phyloP scores from a whole-genome alignment of 2,888 invertebrate genomes.

The Oligia fasciuncula region DNA sequence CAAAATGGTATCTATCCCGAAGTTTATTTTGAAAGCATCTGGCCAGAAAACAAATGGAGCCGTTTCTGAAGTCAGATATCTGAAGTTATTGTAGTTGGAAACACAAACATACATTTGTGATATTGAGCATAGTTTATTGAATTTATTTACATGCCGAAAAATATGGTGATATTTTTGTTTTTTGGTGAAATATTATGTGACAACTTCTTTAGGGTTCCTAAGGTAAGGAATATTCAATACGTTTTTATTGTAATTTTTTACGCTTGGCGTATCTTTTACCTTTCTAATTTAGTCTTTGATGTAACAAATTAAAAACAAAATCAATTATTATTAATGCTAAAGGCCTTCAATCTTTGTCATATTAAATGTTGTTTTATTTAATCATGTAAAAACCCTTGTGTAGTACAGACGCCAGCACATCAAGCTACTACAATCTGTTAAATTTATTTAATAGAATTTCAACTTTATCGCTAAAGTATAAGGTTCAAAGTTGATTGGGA shows the following conservation, averaged over 20 bases:
- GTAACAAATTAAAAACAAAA: not conserved
- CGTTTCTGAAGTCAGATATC: conserved; percentile 50
- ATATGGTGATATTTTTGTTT: conserved; percentile 14
- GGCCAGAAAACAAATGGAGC: conserved; percentile 59
- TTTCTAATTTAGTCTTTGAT: conserved; percentile 3
- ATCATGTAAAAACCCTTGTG: too few relatives aligned
- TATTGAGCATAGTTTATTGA: conserved; percentile 63
- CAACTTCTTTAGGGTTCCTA: not conserved
- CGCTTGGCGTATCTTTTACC: not conserved
- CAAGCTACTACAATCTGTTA: too few relatives aligned
- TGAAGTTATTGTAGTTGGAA: conserved; percentile 53
- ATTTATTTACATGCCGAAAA: conserved; percentile 57
- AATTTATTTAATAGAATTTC: too few relatives aligned
- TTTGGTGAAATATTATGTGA: conserved; percentile 4
- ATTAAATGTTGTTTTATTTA: not conserved
- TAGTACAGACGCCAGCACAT: too few relatives aligned
- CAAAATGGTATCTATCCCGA: conserved; percentile 51
- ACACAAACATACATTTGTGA: conserved; percentile 64
- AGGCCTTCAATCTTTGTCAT: not conserved
- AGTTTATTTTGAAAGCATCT: conserved; percentile 64
- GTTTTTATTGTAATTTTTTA: not conserved
- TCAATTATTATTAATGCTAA: not conserved
- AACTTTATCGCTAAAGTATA: too few relatives aligned
- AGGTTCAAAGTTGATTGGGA: too few relatives aligned
- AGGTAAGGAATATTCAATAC: not conserved